Evolutionary conservation across 2,113 vertebrate genomes (phyloP).

Genomic region (Callaeas wilsoni): DNA sequence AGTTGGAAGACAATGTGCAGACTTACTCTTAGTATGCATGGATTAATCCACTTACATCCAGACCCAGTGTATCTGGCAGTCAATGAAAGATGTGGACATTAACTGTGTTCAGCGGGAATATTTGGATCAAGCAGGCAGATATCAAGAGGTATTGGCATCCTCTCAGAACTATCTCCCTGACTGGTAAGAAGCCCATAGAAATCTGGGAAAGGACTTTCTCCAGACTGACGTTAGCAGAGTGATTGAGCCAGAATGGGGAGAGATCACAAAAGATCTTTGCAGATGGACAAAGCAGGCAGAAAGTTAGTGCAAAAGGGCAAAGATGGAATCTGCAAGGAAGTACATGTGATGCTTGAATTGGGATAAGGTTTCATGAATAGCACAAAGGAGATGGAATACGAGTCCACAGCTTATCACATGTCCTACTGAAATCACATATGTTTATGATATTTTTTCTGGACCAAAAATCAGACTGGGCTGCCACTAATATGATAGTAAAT

Average conservation of each 20-base stretch:
- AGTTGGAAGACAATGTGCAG: not conserved
- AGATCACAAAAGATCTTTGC: not conserved
- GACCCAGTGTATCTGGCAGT: not conserved
- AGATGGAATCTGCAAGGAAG: not conserved
- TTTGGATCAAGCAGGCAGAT: not conserved
- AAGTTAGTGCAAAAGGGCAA: not conserved
- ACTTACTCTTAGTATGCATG: not conserved
- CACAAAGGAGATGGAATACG: not conserved
- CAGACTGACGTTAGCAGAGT: not conserved
- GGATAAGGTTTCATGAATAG: not conserved
- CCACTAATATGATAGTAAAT: not conserved
- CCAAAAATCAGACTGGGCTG: not conserved
- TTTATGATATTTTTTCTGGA: not conserved
- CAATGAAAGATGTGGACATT: not conserved
- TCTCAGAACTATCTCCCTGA: not conserved
- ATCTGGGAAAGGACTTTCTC: not conserved
- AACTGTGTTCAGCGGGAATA: not conserved
- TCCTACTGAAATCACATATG: not conserved
- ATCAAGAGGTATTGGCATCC: not conserved
- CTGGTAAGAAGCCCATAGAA: not conserved
- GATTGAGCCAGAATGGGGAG: not conserved
- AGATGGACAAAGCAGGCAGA: not conserved
- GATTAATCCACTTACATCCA: not conserved
- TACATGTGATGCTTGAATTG: not conserved
- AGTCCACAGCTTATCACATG: not conserved